phyloP scores from a whole-genome alignment of 2,113 vertebrate genomes.

The Arvicanthis niloticus region DNA sequence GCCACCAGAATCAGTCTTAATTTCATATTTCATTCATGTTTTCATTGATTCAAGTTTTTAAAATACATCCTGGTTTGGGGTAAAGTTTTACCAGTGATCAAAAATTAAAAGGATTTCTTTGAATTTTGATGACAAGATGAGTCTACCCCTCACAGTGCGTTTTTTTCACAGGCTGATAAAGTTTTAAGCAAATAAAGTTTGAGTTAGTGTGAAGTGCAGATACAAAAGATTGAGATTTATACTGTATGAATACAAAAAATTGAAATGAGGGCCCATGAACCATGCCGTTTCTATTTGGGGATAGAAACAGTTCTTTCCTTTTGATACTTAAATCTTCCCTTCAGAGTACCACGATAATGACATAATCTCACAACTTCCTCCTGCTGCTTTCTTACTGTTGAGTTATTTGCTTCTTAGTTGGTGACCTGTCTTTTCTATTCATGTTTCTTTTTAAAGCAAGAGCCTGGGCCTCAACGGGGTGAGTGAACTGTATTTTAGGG shows the following conservation, averaged over 20 bases:
- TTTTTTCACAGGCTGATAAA: conserved; percentile 78
- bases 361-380: conserved; percentile 20
- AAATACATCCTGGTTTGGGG: conserved; percentile 70
- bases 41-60: conserved; percentile 75
- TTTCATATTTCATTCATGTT: conserved; percentile 67
- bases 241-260: conserved; percentile 68
- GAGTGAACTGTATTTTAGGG: neutral
- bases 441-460: neutral
- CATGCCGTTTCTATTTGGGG: conserved; percentile 54
- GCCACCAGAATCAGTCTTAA: conserved; percentile 64
- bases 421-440: neutral
- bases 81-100: conserved; percentile 75
- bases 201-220: conserved; percentile 77
- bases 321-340: conserved; percentile 47
- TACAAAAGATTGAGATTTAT: conserved; percentile 73
- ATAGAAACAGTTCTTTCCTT: conserved; percentile 48
- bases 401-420: neutral
- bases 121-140: conserved; percentile 57
- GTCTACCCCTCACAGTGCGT: conserved; percentile 56
- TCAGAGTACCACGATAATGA: neutral
- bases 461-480: conserved; percentile 44
- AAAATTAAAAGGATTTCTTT: conserved; percentile 5
- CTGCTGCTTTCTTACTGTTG: neutral
- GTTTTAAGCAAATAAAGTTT: conserved; percentile 81
- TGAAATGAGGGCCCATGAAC: conserved; percentile 78